phyloP scores from a whole-genome alignment of 2,113 vertebrate species.

The Dunckerocampus dactyliophorus region DNA sequence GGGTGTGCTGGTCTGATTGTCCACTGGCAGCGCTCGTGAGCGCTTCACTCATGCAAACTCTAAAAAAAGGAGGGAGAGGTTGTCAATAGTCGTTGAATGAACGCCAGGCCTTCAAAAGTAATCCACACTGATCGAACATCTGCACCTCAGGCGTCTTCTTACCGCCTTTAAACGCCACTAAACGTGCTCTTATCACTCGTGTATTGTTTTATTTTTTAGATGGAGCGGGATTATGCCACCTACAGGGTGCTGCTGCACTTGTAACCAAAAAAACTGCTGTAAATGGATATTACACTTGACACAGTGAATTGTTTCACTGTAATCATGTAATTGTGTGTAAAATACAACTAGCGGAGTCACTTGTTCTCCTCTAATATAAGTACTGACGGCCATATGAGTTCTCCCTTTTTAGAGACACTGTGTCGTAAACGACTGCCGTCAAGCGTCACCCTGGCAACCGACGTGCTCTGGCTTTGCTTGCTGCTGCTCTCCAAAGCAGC shows the following conservation, averaged over 20 bases:
- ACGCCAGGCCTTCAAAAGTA: constrained; percentile 62
- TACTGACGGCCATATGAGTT: constrained; percentile 12
- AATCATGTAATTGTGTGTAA: neutral
- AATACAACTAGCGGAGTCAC: neutral
- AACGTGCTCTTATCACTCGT: neutral
- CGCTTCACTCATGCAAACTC: constrained; percentile 70
- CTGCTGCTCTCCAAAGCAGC: constrained; percentile 33
- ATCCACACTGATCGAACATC: constrained; percentile 55
- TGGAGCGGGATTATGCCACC: neutral
- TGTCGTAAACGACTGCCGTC: constrained; percentile 11
- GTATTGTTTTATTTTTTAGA: neutral
- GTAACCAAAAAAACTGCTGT: constrained; percentile 6
- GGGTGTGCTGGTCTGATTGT: constrained; percentile 83
- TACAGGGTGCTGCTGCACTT: constrained; percentile 1
- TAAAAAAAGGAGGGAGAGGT: constrained; percentile 64
- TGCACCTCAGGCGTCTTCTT: constrained; percentile 20
- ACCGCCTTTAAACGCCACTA: neutral
- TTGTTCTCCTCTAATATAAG: constrained; percentile 11
- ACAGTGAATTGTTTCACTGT: neutral
- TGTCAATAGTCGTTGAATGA: constrained; percentile 79
- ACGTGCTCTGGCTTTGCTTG: constrained; percentile 12
- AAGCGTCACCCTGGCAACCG: constrained; percentile 16
- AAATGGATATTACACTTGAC: constrained; percentile 7
- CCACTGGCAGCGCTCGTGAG: constrained; percentile 93
- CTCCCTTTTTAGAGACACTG: neutral